These are phyloP conservation scores for Clarias batrachus DNA, from an alignment of 2,113 vertebrate species.

Conservation along the genomic window DNA sequence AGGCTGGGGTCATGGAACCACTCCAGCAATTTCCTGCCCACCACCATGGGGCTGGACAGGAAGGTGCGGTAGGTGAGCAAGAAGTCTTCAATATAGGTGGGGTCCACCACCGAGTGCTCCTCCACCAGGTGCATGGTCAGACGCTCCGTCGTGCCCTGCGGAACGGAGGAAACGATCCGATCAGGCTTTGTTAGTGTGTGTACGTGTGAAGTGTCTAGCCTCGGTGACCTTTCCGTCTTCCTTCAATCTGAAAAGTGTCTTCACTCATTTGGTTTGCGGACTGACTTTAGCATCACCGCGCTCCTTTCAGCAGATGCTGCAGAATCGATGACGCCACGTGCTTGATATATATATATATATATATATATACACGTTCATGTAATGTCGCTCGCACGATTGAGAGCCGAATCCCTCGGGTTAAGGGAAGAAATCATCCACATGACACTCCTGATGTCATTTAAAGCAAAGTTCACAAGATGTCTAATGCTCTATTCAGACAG, in stretches of 20 bases:
- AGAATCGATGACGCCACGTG: slow-evolving; percentile 19
- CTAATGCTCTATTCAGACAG: background rate
- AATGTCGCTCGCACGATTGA: slow-evolving; percentile 16
- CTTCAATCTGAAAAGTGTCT: background rate
- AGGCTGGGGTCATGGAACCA: slow-evolving; percentile 99
- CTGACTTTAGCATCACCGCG: background rate
- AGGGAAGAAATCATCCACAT: background rate
- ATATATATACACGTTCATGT: background rate
- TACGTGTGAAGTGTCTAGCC: background rate
- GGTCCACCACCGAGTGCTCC: slow-evolving; percentile 97
- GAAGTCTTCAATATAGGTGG: slow-evolving; percentile 98
- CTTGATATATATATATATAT: background rate
- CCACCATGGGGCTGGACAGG: slow-evolving; percentile 97
- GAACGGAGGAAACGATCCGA: background rate
- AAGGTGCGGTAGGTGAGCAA: slow-evolving; percentile 96
- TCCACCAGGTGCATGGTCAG: slow-evolving; percentile 98
- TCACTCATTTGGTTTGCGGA: background rate
- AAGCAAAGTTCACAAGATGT: background rate
- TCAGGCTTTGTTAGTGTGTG: background rate
- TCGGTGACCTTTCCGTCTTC: background rate
- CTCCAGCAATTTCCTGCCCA: slow-evolving; percentile 97
- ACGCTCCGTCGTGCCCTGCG: slow-evolving; percentile 90
- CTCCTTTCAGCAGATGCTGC: slow-evolving; percentile 35
- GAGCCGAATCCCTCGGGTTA: background rate
- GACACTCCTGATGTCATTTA: background rate